Percentiles rank a stretch among this genome's conserved stretches.
phyloP scores from a whole-genome alignment of 2,113 vertebrate genomes.

The Coturnix japonica region DNA sequence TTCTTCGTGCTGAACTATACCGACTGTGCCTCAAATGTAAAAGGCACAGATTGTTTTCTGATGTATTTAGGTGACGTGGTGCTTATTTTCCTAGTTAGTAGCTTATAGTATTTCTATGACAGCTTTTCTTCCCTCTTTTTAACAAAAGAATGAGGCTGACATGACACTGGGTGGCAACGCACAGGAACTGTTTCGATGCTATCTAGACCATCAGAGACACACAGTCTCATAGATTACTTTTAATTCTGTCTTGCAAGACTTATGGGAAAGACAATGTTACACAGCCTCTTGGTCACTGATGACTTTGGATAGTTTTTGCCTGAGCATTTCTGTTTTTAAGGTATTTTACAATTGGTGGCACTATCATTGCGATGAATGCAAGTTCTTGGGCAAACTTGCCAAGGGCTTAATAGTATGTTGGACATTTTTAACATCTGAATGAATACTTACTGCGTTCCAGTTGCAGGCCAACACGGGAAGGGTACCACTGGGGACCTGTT shows the following conservation, averaged over 20 bases:
- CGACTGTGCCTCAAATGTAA: not conserved
- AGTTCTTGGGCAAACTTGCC: not conserved
- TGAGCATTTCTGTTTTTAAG: not conserved
- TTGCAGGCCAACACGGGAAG: constrained; percentile 79
- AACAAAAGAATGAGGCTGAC: not conserved
- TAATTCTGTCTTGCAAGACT: not conserved
- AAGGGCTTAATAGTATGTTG: not conserved
- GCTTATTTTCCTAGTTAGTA: not conserved
- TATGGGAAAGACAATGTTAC: not conserved
- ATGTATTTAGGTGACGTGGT: not conserved
- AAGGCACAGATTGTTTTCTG: not conserved
- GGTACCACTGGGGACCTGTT: constrained; percentile 81
- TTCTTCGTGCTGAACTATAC: not conserved
- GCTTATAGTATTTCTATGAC: not conserved
- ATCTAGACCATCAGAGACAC: not conserved
- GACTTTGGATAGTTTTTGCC: not conserved
- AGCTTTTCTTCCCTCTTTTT: not conserved
- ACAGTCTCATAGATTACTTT: not conserved
- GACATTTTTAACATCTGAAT: not conserved
- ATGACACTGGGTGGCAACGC: not conserved
- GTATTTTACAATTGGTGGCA: not conserved
- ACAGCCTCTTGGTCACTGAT: not conserved
- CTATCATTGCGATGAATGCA: not conserved
- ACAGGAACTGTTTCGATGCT: accelerated
- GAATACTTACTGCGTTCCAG: constrained; percentile 79